These are phyloP conservation scores for Brachionus koreanus DNA, from an alignment of 1,140 invertebrate species.

Conservation along the genomic window DNA sequence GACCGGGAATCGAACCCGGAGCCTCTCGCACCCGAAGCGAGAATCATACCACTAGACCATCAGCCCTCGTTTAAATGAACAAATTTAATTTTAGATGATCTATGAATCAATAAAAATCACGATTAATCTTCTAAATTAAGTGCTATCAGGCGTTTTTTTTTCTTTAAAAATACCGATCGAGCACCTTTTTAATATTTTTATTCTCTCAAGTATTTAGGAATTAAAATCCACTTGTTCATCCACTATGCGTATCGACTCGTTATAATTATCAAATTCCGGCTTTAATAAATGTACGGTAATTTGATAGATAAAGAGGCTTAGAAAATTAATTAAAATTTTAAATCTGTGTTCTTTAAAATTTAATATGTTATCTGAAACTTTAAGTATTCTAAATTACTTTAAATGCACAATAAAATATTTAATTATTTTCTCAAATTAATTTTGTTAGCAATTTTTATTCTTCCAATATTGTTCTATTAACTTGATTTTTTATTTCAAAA, in stretches of 20 bases:
- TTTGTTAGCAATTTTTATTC: neutral
- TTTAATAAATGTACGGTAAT: neutral
- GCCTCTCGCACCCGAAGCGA: neutral
- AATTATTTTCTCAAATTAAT: constrained; percentile 11
- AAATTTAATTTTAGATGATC: neutral
- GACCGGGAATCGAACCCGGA: neutral
- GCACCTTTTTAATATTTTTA: neutral
- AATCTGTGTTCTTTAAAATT: neutral
- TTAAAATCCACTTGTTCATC: neutral
- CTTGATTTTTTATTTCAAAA: too few relatives aligned
- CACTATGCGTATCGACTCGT: neutral
- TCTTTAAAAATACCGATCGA: neutral
- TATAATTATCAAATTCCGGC: constrained; percentile 31
- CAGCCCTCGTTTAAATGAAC: neutral
- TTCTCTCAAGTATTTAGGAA: neutral
- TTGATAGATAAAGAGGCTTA: constrained; percentile 34
- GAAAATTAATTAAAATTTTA: constrained; percentile 4
- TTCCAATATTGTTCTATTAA: too few relatives aligned
- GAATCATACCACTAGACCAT: constrained; percentile 5
- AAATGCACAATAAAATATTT: neutral
- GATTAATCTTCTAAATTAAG: neutral
- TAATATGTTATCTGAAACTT: neutral
- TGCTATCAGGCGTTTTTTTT: neutral
- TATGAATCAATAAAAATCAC: neutral
- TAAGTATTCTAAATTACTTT: neutral